Base-by-base conservation (phyloP, 2,797 vertebrate genomes). In the Ibycter americanus region DNA sequence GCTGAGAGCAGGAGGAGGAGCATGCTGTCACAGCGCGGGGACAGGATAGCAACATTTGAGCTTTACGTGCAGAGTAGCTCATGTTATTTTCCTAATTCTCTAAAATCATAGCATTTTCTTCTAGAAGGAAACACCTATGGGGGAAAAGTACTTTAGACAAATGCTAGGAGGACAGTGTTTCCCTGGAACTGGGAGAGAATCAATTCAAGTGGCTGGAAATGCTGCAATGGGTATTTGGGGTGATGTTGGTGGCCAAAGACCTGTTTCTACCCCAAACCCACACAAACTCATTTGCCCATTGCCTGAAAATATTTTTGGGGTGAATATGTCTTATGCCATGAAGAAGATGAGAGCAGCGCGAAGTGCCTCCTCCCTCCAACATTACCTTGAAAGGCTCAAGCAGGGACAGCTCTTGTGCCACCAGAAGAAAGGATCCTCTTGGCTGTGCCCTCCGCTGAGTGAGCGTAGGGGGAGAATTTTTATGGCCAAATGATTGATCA, bases 61-160 rank as follows among this genome's bases (percentile, higher is more conserved):
- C 66, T 90, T 61, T 40, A 31, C 0, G 0, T 2, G 1, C 5
- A 1, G 42, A 44, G 11, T 4, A 44, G 73, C 66, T 68, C 11
- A 5, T 59, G 68, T 58, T n/a, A n/a, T 72, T 91, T 55, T 87
- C 73, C 73, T 16, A 25, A 31, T 83, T 73, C 18, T 36, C 71
- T 52, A 36, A 74, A 74, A 71, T 55, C 34, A 5, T 11, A 2
- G 3, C 0, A 3, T 47, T 44, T 77, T 68, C 49, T 71, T 20
- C 25, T 17, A 79, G 59, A 49, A 68, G 15, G 4, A 31, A 86
- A 77, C 31, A 38, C 31, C 59, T 21, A 4, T 0, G 3, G 42
- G 42, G 26, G 52, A 32, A 51, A 77, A 58, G 46, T 26, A 18
- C 54, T 73, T 54, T 6, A 62, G 72, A 26, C 25, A 47, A 61